Evolutionary conservation across 2,888 invertebrate species (phyloP).

Genomic region (Drosophila formosana): DNA sequence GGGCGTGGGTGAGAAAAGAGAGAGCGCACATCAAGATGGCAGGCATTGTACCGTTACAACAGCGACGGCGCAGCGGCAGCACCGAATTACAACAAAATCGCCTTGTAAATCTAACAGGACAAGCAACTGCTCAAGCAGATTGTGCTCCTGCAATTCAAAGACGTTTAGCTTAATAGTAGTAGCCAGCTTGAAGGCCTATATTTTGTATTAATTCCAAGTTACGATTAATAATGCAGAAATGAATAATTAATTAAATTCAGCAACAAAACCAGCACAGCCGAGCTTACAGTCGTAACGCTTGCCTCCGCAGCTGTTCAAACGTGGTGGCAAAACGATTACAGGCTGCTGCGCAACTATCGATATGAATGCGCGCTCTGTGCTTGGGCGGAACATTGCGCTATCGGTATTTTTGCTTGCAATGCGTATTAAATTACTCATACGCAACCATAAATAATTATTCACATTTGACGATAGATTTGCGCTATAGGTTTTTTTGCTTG

Average conservation of each 20-base stretch:
- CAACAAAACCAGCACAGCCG: no score
- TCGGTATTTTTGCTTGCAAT: background rate
- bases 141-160: no score
- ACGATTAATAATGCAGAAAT: no score
- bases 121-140: no score
- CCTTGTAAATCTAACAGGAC: background rate
- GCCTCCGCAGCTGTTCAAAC: background rate
- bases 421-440: background rate
- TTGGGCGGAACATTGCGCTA: background rate
- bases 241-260: background rate
- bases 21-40: background rate
- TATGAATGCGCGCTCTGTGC: background rate
- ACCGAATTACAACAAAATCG: background rate
- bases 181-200: no score
- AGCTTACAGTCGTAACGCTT: background rate
- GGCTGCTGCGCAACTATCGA: background rate
- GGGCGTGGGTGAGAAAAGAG: background rate
- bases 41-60: constrained; percentile 1
- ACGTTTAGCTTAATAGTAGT: no score
- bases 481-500: background rate
- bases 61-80: background rate
- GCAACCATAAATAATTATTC: background rate
- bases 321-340: constrained; percentile 19
- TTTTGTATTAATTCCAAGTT: no score
- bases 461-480: background rate